Conservation (phyloP, 2,113 vertebrate species). For the Neodontobutis hainanensis region DNA sequence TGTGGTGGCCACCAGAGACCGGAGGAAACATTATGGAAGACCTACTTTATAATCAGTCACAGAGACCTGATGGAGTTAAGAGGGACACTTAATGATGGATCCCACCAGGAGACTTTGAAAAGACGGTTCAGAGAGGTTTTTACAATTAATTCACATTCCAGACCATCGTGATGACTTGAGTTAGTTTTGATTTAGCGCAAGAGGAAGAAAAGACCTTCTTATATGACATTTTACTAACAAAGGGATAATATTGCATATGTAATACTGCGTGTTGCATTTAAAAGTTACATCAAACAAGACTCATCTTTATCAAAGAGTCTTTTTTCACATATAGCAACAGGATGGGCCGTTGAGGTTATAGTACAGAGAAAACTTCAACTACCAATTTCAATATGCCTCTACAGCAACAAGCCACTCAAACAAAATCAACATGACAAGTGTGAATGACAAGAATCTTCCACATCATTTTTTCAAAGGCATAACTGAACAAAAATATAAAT, state of each 20-base stretch:
- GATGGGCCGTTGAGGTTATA: too few species aligned
- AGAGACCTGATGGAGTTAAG: slow-evolving; percentile 21
- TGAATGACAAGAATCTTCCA: slow-evolving; percentile 26
- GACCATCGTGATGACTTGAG: neutral
- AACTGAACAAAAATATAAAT: slow-evolving; percentile 6
- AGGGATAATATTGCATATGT: too few species aligned
- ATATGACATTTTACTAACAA: neutral
- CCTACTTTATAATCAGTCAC: slow-evolving; percentile 6
- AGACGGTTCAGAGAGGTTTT: slow-evolving; percentile 1
- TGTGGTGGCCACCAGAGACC: slow-evolving; percentile 8
- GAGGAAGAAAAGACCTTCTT: neutral
- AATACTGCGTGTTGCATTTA: too few species aligned
- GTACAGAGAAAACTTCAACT: neutral
- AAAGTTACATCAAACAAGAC: too few species aligned
- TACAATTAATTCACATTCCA: slow-evolving; percentile 8
- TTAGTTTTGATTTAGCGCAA: neutral
- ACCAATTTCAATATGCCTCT: neutral
- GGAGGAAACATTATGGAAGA: neutral
- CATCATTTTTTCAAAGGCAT: slow-evolving; percentile 15
- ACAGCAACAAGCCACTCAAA: slow-evolving; percentile 32
- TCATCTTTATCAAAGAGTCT: too few species aligned
- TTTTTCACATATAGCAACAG: too few species aligned
- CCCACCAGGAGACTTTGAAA: slow-evolving; percentile 3
- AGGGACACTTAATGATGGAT: slow-evolving; percentile 4
- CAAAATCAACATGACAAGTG: slow-evolving; percentile 13